Evolutionary conservation across 1,140 invertebrate species (phyloP).

Genomic region (Drosophila auraria): DNA sequence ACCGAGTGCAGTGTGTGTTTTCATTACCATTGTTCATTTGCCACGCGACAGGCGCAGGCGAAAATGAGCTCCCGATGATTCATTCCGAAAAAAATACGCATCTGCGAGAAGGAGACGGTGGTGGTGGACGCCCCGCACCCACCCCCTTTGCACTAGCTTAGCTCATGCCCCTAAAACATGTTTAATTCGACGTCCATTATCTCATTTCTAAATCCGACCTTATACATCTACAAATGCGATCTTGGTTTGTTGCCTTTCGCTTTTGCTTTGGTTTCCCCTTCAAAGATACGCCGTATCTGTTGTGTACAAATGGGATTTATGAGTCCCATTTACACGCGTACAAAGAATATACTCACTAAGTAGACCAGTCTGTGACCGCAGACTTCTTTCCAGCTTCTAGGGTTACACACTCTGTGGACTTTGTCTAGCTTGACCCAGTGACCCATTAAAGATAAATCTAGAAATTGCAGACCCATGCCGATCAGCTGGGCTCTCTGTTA

Average conservation of each 20-base stretch:
- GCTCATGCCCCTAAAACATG: constrained; percentile 35
- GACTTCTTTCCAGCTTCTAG: constrained; percentile 17
- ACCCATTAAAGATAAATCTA: constrained; percentile 35
- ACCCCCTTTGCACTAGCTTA: constrained; percentile 13
- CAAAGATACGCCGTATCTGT: constrained; percentile 13
- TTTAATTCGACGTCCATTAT: constrained; percentile 38
- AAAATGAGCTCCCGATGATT: constrained; percentile 41
- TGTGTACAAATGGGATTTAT: background rate
- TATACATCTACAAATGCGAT: background rate
- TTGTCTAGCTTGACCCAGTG: constrained; percentile 30
- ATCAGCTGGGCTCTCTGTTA: constrained; percentile 2
- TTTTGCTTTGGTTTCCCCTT: background rate
- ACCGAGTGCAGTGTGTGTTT: constrained; percentile 13
- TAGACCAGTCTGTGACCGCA: constrained; percentile 5
- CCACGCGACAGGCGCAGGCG: constrained; percentile 17
- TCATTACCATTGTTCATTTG: constrained; percentile 4
- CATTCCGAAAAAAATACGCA: constrained; percentile 28
- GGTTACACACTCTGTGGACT: constrained; percentile 20
- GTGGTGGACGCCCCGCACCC: constrained; percentile 24
- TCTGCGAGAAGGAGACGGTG: constrained; percentile 2
- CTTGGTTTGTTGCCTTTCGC: constrained; percentile 11
- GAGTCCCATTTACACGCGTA: constrained; percentile 1
- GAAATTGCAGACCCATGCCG: background rate
- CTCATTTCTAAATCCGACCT: constrained; percentile 35
- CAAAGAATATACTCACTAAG: background rate